A percentile compares a stretch with the other conserved stretches of the same genome.
Conservation (phyloP, 2,888 invertebrate species). For the Leucoma salicis region DNA sequence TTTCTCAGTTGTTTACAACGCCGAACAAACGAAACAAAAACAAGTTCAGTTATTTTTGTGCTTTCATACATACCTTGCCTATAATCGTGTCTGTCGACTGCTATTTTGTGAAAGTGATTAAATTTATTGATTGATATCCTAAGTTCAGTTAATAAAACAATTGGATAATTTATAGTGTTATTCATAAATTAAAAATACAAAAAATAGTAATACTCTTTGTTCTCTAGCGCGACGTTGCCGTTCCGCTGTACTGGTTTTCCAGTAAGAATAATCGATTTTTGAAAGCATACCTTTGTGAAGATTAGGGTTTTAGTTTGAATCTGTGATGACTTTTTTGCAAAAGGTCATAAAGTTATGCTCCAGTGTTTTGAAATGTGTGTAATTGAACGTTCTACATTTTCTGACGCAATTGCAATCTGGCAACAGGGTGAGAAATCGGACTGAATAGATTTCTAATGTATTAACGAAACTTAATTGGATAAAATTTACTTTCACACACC, state of each 20-base stretch:
- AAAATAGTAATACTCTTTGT: slow-evolving; percentile 51
- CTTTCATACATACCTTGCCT: slow-evolving; percentile 40
- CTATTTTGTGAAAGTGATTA: slow-evolving; percentile 18
- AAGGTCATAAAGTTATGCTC: slow-evolving; percentile 56
- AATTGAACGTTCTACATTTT: slow-evolving; percentile 66
- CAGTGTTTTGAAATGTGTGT: slow-evolving; percentile 70
- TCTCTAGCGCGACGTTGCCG: slow-evolving; percentile 71
- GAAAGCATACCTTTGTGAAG: slow-evolving; percentile 6
- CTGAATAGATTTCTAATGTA: slow-evolving; percentile 65
- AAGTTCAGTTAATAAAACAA: neutral
- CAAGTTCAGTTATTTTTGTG: slow-evolving; percentile 53
- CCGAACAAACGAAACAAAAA: slow-evolving; percentile 55
- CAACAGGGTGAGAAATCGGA: slow-evolving; percentile 72
- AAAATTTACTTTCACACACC: slow-evolving; percentile 45
- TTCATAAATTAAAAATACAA: slow-evolving; percentile 6
- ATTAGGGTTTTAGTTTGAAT: slow-evolving; percentile 19
- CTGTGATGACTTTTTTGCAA: slow-evolving; percentile 31
- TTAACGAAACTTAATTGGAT: slow-evolving; percentile 54
- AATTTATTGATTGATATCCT: slow-evolving; percentile 9
- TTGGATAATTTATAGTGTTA: slow-evolving; percentile 1
- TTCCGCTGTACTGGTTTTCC: slow-evolving; percentile 47
- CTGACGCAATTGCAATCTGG: slow-evolving; percentile 79
- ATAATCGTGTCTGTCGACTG: slow-evolving; percentile 23
- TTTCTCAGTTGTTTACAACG: slow-evolving; percentile 66
- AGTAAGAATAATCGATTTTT: slow-evolving; percentile 19